Conservation (phyloP, 2,888 invertebrate species). For the Hyposoter dolosus region DNA sequence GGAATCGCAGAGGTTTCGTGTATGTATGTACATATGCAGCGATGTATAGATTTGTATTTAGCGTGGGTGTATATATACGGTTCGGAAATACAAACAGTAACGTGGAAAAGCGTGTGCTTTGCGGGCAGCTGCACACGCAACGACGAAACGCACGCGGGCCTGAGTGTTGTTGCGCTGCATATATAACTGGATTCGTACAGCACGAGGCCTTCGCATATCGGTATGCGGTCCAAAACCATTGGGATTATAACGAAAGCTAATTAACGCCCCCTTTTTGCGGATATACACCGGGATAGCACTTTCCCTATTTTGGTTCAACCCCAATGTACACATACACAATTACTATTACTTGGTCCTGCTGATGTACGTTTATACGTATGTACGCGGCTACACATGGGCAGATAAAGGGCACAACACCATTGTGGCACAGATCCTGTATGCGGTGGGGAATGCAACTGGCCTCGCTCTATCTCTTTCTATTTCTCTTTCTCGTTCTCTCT, state of each 20-base stretch:
- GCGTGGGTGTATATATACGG: background rate
- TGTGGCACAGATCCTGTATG: conserved; percentile 42
- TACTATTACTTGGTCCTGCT: background rate
- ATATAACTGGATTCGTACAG: conserved; percentile 12
- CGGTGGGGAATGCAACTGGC: conserved; percentile 11
- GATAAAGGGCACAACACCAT: conserved; percentile 42
- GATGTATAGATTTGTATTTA: background rate
- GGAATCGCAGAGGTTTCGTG: background rate
- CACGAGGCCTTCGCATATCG: conserved; percentile 13
- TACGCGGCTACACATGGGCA: background rate
- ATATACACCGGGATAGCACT: conserved; percentile 48
- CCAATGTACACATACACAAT: conserved; percentile 17
- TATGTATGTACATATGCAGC: background rate
- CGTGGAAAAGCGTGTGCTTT: conserved; percentile 19
- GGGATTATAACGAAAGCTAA: conserved; percentile 75
- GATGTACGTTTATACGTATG: background rate
- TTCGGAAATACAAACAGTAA: conserved; percentile 10
- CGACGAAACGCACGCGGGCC: conserved; percentile 44
- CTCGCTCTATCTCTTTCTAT: background rate
- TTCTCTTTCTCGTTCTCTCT: background rate
- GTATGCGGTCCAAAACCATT: conserved; percentile 69
- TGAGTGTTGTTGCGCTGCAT: conserved; percentile 21
- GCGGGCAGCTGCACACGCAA: conserved; percentile 59
- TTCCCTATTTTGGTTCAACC: conserved; percentile 46
- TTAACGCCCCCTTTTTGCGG: conserved; percentile 70